Evolutionary conservation across 2,888 invertebrate genomes (phyloP), one percentile per base, ranked within the genome.

Genomic region (Oscheius sp.): DNA sequence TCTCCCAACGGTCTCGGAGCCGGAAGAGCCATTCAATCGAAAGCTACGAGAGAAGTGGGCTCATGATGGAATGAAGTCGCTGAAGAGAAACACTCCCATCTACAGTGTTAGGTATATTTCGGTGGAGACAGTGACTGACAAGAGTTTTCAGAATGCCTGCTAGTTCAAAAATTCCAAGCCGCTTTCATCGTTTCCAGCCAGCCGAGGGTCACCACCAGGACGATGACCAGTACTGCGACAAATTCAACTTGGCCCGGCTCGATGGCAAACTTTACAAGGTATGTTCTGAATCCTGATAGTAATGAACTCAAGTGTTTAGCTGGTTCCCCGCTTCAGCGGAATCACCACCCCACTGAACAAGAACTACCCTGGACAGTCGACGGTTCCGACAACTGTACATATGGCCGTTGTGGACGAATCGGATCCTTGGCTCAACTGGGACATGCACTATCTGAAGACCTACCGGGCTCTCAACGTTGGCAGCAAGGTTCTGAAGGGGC

Each of bases 1-100:
- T 10, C 68, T 53, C 1, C 68, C 68, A 1, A 68, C 53, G 21
- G 33, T 51, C 29, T 68, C 68, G 35, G 68, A 68, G 21, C 51
- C 53, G 9, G 68, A 68, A 32, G 68, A 68, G 37, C 68, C 68
- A n/a, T 68, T 68, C 68, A 68, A 68, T 35, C 33, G 68, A 1
- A 68, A 68, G n/a, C 53, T 68, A 37, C 51, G 68, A 10, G 68
- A 68, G 55, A 68, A 68, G 33, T 68, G 68, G 68, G 68, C 68
- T 21, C 68, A 68, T 42, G 68, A 68, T 35, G 68, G 68, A n/a
- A 68, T 68, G 68, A 68, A 68, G 42, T 53, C 37, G 29, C 68
- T 68, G 32, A 68, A 68, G 21, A 68, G 37, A 33, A 35, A n/a
- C 10, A 55, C 53, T 55, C 68, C 55, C 1, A 68, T 68, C n/a